phyloP scores from a whole-genome alignment of 2,113 vertebrate species.

The Rattus norvegicus region DNA sequence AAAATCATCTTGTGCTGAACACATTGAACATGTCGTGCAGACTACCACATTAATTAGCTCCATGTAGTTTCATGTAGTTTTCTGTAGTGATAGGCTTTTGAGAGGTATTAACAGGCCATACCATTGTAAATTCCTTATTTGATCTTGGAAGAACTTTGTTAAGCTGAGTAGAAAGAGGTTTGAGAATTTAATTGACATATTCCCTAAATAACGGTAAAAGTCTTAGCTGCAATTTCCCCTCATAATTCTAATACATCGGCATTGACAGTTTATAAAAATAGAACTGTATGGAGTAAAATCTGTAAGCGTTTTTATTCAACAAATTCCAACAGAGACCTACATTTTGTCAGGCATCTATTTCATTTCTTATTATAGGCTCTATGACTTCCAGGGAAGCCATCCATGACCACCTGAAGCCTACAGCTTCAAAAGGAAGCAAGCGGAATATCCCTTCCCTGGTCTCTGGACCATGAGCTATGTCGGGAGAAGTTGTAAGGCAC shows the following conservation, averaged over 20 bases:
- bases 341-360: background rate
- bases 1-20: background rate
- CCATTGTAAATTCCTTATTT: conserved; percentile 57
- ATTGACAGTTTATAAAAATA: conserved; percentile 19
- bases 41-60: conserved; percentile 12
- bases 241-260: background rate
- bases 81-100: background rate
- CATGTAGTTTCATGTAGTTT: background rate
- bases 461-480: background rate
- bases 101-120: conserved; percentile 32
- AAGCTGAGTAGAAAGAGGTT: conserved; percentile 24
- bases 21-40: conserved; percentile 19
- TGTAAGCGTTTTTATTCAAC: background rate
- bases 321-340: background rate
- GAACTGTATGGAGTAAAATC: background rate
- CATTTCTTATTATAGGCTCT: background rate
- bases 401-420: background rate
- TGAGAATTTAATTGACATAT: conserved; percentile 19
- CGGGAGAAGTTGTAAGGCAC: background rate
- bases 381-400: background rate
- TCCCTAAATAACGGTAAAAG: conserved; percentile 47
- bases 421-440: background rate
- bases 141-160: conserved; percentile 31
- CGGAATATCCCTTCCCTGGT: background rate
- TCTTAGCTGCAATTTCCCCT: conserved; percentile 52